Base-by-base conservation (phyloP, 2,888 invertebrate species). In the Limnephilus marmoratus region DNA sequence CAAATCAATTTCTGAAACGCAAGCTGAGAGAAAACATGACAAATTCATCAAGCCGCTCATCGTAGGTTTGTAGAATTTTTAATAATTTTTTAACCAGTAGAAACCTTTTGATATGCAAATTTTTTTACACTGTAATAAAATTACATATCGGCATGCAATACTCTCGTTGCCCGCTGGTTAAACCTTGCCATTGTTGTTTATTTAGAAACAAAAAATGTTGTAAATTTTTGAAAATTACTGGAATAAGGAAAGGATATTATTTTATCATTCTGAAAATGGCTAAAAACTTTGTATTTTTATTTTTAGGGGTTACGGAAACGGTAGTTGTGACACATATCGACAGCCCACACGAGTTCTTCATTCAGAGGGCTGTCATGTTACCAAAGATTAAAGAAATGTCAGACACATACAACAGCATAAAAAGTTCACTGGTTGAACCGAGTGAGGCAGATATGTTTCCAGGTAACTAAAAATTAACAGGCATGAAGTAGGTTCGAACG, bases 261-360 rank as follows among this genome's bases (percentile, higher is more conserved):
- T 53, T 53, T 53, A 15, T 53, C 53, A 53, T 3, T 53, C 53
- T 53, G 53, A 53, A 53, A 45, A 45, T 9, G 41, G 41, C 7
- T 45, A 45, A 45, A 53, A 53, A 53, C 4, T 3, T 15, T 53
- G 4, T 53, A 82, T 34, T 34, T 83, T 88, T 31, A 34, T 81
- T 93, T 94, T 94, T 94, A 96, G 97, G 96, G 82, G 94, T 95
- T 7, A 95, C 95, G 93, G 96, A 97, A 94, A 94, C 95, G 89
- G 96, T 97, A 53, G 95, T 95, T 94, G 96, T 97, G 53, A 96
- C 97, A 0, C 96, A 97, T 94, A 96, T 97, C n/a, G 95, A 96
- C 81, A 96, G 96, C 91, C 97, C 98, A 0, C 96, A 96, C 90
- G 95, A 96, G 92, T 97, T 98, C 94, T 97, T 96, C 94, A 96